Evolutionary conservation across 1,140 invertebrate genomes (phyloP), one percentile per base, ranked within the genome.

Genomic region (Zaprionus davidi): DNA sequence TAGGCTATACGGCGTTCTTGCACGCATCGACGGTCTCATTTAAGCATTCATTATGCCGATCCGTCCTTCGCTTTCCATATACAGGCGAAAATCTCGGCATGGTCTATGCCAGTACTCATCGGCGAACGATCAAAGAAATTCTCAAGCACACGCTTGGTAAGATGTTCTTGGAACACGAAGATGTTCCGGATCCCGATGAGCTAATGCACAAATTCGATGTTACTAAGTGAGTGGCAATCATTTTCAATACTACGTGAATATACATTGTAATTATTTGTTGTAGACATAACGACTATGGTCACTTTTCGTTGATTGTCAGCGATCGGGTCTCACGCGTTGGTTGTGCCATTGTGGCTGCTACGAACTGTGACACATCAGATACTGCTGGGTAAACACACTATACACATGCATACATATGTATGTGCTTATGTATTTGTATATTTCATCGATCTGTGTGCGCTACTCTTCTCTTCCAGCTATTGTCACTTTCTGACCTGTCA

Each of bases 261-360:
- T 41, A 12, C 1, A 3, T 11, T 0, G 5, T 44, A 3, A 2
- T 22, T 22, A 3, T 5, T 22, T 28, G 17, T 56, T 38, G 7
- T 1, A 36, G 34, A 2, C 46, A 79, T 9, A 34, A n/a, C 12
- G 0, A 1, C 1, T 31, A 24, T 13, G 71, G 51, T 0, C 75
- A 88, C 31, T 75, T 88, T 28, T 31, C 71, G 5, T 9, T 68
- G 0, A 13, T 88, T 2, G 15, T 53, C 3, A 83, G 13, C 49
- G 84, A 88, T 64, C 84, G 84, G 2, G 71, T 83, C 1, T 88
- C 84, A 0, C 74, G 84, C 6, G 49, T 88, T 6, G 84, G 84
- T 6, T 88, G 84, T 28, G 72, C 62, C 9, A 15, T 85, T 15
- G 46, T 62, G 1, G 11, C 49, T 1, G 82, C 41, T 3, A 75